A percentile compares a stretch with the other conserved stretches of the same genome.
These are phyloP conservation scores for Otolemur crassicaudatus DNA, from an alignment of 2,797 vertebrate genomes.

Conservation along the genomic window DNA sequence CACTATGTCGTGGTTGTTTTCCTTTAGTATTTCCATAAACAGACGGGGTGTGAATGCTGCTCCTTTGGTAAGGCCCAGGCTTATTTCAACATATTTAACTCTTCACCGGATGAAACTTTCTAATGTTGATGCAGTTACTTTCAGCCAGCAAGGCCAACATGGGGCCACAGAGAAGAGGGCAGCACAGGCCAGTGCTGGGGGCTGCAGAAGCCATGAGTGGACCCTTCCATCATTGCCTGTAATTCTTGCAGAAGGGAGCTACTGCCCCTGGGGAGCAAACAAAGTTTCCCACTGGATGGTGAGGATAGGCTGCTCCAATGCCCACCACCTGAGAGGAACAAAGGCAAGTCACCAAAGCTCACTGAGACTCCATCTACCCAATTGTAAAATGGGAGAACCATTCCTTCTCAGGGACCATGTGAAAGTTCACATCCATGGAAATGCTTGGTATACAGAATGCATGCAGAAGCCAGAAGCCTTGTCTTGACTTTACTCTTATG, in stretches of 20 bases:
- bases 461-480: neutral
- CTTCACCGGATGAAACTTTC: slow-evolving; percentile 22
- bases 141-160: neutral
- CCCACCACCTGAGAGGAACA: neutral
- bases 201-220: neutral
- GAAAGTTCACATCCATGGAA: rapidly evolving
- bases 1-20: slow-evolving; percentile 83
- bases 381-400: neutral
- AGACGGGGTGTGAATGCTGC: slow-evolving; percentile 64
- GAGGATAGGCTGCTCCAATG: neutral
- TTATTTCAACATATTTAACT: slow-evolving; percentile 83
- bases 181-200: neutral
- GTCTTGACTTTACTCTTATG: neutral
- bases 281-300: neutral
- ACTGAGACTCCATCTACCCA: neutral
- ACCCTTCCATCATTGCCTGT: neutral
- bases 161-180: rapidly evolving
- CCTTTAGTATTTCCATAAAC: slow-evolving; percentile 78
- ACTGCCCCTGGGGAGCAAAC: neutral
- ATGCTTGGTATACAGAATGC: neutral
- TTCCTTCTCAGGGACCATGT: neutral
- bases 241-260: neutral
- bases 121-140: rapidly evolving
- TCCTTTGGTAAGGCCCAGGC: slow-evolving; percentile 77
- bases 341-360: neutral